phyloP scores from a whole-genome alignment of 2,888 invertebrate species.

The Philonicus albiceps region DNA sequence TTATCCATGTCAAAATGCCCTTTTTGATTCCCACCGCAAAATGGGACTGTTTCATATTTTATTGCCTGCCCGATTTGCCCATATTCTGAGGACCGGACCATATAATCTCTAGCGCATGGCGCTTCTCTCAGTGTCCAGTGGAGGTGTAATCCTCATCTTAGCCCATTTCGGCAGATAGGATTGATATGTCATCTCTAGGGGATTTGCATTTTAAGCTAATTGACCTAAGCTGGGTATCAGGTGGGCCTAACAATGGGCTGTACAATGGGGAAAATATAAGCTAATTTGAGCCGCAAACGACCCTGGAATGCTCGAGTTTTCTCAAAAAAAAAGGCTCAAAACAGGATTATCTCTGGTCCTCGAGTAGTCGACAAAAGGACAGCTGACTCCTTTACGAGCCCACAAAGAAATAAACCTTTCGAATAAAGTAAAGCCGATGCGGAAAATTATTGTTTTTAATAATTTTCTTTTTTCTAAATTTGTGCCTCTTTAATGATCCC shows the following conservation, averaged over 20 bases:
- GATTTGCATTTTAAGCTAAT: conserved; percentile 47
- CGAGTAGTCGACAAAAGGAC: background rate
- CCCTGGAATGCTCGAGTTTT: background rate
- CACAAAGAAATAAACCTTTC: background rate
- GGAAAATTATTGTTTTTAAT: background rate
- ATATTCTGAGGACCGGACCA: background rate
- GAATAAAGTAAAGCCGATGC: no score
- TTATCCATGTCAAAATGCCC: conserved; percentile 7
- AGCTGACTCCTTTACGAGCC: background rate
- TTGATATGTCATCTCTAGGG: conserved; percentile 45
- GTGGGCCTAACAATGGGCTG: background rate
- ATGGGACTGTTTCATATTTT: conserved; percentile 24
- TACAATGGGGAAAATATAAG: background rate
- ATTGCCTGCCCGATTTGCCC: conserved; percentile 4
- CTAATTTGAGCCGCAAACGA: background rate
- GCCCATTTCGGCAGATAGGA: conserved; percentile 13
- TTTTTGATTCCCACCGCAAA: conserved; percentile 28
- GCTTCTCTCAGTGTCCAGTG: conserved; percentile 28
- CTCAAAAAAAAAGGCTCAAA: background rate
- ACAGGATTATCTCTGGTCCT: background rate
- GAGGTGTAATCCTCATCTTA: conserved; percentile 5
- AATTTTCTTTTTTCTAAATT: background rate
- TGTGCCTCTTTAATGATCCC: no score
- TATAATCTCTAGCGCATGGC: conserved; percentile 46
- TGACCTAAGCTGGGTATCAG: conserved; percentile 20